Base-by-base conservation (phyloP, 1,140 invertebrate genomes). In the Lepidurus packardi region DNA sequence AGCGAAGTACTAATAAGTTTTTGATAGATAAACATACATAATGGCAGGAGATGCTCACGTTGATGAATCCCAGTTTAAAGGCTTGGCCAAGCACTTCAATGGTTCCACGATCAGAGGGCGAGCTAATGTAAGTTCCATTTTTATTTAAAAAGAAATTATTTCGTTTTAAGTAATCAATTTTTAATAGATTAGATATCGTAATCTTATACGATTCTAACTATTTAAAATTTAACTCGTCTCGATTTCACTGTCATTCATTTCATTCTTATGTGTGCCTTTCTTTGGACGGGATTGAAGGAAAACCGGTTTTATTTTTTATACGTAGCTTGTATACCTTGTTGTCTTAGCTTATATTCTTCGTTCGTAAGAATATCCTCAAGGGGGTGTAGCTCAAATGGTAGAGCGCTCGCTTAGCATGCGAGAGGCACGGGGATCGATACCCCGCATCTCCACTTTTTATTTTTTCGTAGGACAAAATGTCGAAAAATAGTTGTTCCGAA, bases 331-430 rank as follows among this genome's bases (percentile, higher is more conserved):
- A 16, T 21, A 65, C n/a, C 53, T 65, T 4, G 16, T 13, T 0
- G 8, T 65, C 53, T 65, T 16, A 65, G 2, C 0, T 16, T n/a
- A 65, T 13, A 65, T n/a, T 9, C n/a, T 65, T 65, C 16, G 16
- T 65, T n/a, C 53, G 5, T 65, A 16, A 65, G 6, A n/a, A 0
- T 1, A 16, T 65, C 53, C 8, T 65, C 53, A 65, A 65, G 89
- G 89, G 90, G 90, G 87, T 90, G 90, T 92, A 92, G 90, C 91
- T 92, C 91, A 92, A 89, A 91, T 92, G 90, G 91, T 92, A 92
- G 91, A 92, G 91, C 91, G 90, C 90, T 92, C 90, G 91, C 90
- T 92, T 92, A 92, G 91, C 91, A 92, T 92, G 90, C 88, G 91
- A 92, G 90, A 92, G 90, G 90, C 91, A 92, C 90, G 88, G 91